Conservation (phyloP, 2,797 vertebrate species). For the Miichthys miiuy region DNA sequence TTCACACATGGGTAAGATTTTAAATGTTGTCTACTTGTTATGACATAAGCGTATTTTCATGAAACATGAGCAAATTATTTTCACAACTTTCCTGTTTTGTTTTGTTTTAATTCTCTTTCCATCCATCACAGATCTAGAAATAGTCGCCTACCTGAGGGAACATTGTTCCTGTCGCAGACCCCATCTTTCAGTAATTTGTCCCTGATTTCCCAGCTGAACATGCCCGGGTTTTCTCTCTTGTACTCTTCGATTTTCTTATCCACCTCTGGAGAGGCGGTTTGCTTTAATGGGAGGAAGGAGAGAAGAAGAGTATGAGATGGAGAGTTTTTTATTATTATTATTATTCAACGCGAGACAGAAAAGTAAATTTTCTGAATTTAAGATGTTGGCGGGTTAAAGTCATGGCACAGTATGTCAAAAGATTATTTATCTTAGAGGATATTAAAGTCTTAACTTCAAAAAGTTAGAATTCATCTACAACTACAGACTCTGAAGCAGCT, state of each 20-base stretch:
- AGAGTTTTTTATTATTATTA: background rate
- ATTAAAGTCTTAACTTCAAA: conserved; percentile 7
- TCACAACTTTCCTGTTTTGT: background rate
- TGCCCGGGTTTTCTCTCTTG: conserved; percentile 96
- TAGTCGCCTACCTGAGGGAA: conserved; percentile 91
- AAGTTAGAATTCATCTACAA: background rate
- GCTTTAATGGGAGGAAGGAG: conserved; percentile 83
- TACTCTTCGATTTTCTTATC: conserved; percentile 99
- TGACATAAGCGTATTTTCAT: background rate
- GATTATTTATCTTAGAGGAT: background rate
- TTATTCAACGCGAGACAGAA: background rate
- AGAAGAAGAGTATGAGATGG: background rate
- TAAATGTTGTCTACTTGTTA: background rate
- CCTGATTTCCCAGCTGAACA: conserved; percentile 99
- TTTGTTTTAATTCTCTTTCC: background rate
- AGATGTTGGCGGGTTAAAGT: background rate
- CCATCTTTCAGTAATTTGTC: conserved; percentile 98
- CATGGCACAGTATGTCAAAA: background rate
- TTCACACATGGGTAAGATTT: background rate
- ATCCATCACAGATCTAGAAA: background rate
- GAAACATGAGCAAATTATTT: background rate
- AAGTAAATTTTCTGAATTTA: background rate
- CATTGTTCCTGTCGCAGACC: conserved; percentile 96
- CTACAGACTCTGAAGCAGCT: background rate
- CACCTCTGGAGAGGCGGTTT: conserved; percentile 95